phyloP scores from a whole-genome alignment of 2,888 invertebrate species.

The Cephonodes hylas region DNA sequence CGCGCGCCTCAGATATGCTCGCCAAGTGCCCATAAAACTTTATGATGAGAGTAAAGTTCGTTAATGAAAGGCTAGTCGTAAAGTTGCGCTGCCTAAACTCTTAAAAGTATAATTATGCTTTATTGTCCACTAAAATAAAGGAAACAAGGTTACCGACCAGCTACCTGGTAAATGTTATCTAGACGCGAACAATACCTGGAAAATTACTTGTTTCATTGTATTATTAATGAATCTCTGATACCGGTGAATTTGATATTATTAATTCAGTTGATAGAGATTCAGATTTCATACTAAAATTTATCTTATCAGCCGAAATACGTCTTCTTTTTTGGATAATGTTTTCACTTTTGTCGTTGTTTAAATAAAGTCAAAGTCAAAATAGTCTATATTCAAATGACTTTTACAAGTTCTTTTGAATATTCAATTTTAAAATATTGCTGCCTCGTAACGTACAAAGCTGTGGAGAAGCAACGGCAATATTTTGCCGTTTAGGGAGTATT shows the following conservation, averaged over 20 bases:
- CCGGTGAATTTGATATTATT: not conserved
- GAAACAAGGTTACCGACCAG: conserved; percentile 5
- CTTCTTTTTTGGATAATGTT: no score
- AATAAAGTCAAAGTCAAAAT: no score
- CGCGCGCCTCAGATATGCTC: conserved; percentile 8
- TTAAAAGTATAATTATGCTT: conserved; percentile 16
- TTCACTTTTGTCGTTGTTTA: no score
- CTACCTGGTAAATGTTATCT: not conserved
- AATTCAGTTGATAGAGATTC: no score
- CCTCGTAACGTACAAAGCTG: no score
- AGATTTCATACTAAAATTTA: no score
- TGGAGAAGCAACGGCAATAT: no score
- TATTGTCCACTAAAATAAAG: conserved; percentile 11
- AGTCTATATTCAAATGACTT: no score
- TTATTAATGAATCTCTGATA: not conserved
- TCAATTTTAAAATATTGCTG: no score
- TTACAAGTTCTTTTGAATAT: no score
- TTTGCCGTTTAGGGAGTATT: no score
- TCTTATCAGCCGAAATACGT: no score
- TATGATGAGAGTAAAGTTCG: conserved; percentile 13
- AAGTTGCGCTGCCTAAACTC: conserved; percentile 11
- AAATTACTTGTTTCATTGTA: not conserved
- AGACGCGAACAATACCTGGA: not conserved
- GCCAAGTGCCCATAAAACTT: conserved; percentile 14
- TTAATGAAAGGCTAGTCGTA: conserved; percentile 15